These are phyloP conservation scores for Cuniculus paca DNA, from an alignment of 2,797 vertebrate species.

Conservation along the genomic window DNA sequence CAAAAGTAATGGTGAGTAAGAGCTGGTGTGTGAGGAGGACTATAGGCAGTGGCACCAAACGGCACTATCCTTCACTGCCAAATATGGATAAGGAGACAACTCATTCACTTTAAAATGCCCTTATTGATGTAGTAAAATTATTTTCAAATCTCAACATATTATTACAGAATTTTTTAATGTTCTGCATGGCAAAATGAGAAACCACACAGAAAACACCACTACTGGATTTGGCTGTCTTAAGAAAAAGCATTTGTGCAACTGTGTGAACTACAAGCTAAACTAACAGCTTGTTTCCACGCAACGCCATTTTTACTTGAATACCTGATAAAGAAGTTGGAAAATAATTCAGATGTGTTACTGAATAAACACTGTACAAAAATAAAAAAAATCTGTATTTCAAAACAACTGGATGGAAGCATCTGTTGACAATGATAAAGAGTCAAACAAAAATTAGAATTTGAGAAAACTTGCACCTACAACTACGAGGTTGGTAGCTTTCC, in stretches of 20 bases:
- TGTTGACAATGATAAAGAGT: neutral
- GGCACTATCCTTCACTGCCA: neutral
- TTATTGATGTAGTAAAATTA: neutral
- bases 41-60: neutral
- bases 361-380: constrained; percentile 33
- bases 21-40: neutral
- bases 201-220: neutral
- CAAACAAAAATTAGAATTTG: constrained; percentile 40
- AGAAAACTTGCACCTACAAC: neutral
- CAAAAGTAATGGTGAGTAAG: neutral
- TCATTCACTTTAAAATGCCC: neutral
- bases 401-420: neutral
- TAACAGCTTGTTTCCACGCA: neutral
- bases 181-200: neutral
- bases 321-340: neutral
- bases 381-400: constrained; percentile 18
- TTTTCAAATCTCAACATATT: neutral
- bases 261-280: neutral
- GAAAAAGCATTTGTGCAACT: neutral
- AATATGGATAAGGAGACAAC: neutral
- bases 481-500: neutral
- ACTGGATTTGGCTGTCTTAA: neutral
- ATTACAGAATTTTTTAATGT: neutral
- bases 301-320: neutral
- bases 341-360: neutral